A percentile compares a stretch with the other conserved stretches of the same genome.
These are phyloP conservation scores for Drosophila virilis DNA, from an alignment of 1,140 invertebrate species.

Conservation along the genomic window DNA sequence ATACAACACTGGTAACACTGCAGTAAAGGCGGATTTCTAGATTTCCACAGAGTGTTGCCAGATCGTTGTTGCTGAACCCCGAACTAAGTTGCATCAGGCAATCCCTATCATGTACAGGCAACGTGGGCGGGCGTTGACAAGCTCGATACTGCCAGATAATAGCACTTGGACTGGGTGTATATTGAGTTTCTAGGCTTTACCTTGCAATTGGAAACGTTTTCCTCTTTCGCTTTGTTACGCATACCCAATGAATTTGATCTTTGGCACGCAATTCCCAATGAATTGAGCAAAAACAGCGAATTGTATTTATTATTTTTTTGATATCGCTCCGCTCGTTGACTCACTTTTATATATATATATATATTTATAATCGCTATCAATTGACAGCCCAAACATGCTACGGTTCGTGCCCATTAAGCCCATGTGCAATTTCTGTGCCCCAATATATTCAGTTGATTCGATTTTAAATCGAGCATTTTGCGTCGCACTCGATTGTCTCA, in stretches of 20 bases:
- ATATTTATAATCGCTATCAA: neutral
- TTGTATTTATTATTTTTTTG: conserved; percentile 23
- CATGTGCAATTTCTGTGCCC: conserved; percentile 37
- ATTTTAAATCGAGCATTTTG: conserved; percentile 44
- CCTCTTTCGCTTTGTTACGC: conserved; percentile 45
- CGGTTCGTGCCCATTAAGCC: conserved; percentile 24
- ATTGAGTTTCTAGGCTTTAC: conserved; percentile 35
- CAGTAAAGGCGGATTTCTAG: neutral
- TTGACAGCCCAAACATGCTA: neutral
- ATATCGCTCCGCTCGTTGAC: conserved; percentile 55
- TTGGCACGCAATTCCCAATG: conserved; percentile 59
- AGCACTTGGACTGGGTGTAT: neutral
- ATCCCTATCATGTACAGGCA: neutral
- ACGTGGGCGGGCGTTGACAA: neutral
- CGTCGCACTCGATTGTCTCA: conserved; percentile 6
- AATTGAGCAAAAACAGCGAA: conserved; percentile 42
- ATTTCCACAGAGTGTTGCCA: neutral
- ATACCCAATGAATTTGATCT: conserved; percentile 69
- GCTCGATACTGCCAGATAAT: conserved; percentile 9
- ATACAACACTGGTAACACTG: neutral
- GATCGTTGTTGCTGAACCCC: neutral
- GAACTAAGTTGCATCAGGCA: no score
- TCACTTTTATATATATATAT: conserved; percentile 47
- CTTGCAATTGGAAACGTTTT: conserved; percentile 42
- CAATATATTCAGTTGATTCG: conserved; percentile 47